Conservation (phyloP, 2,797 vertebrate genomes). For the Acrossocheilus wenchowensis region DNA sequence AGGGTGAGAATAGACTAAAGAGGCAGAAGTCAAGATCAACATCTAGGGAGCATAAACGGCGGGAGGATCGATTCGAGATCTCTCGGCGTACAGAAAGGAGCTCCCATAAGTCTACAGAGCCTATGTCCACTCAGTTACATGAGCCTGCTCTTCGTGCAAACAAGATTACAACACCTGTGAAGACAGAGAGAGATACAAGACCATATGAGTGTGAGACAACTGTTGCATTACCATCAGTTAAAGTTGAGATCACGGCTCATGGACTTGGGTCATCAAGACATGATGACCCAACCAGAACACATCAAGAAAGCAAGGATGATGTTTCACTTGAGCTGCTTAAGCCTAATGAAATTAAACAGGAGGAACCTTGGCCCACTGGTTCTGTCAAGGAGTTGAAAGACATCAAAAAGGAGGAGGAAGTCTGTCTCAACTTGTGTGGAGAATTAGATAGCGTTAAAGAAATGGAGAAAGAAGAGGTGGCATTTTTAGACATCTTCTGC, state of each 20-base stretch:
- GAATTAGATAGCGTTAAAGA: constrained; percentile 59
- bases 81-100: constrained; percentile 29
- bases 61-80: constrained; percentile 53
- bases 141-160: not conserved
- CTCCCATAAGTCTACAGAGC: constrained; percentile 21
- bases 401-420: constrained; percentile 62
- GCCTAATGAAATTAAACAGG: constrained; percentile 46
- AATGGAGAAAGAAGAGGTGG: constrained; percentile 62
- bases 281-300: not conserved
- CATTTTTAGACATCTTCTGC: constrained; percentile 64
- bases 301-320: constrained; percentile 36
- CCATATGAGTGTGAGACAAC: not conserved
- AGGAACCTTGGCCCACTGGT: constrained; percentile 51
- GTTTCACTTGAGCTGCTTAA: not conserved
- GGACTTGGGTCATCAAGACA: constrained; percentile 25
- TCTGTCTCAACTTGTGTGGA: constrained; percentile 5
- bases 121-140: constrained; percentile 9
- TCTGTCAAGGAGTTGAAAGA: constrained; percentile 61
- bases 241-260: constrained; percentile 6
- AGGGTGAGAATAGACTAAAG: constrained; percentile 64
- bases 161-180: not conserved
- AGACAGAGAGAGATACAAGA: constrained; percentile 16
- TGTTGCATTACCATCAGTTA: constrained; percentile 9
- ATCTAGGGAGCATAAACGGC: constrained; percentile 73
- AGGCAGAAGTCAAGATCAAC: constrained; percentile 70